These are phyloP conservation scores for Tursiops truncatus DNA, from an alignment of 2,113 vertebrate species.

Conservation along the genomic window DNA sequence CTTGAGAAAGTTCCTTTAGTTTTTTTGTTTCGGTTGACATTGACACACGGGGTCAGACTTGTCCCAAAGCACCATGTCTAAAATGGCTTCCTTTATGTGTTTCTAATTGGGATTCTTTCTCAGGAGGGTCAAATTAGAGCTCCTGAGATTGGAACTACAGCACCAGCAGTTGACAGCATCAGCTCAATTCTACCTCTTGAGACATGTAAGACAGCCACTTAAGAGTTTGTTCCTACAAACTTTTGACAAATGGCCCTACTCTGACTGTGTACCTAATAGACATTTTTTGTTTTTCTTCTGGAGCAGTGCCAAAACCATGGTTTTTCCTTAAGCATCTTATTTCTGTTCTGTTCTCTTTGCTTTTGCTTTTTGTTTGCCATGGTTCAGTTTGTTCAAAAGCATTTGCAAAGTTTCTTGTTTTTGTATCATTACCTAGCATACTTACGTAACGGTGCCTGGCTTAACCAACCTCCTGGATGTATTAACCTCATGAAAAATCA, in stretches of 20 bases:
- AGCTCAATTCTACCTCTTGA: conserved; percentile 43
- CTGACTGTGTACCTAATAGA: conserved; percentile 38
- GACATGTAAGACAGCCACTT: conserved; percentile 48
- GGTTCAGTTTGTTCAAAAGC: conserved; percentile 33
- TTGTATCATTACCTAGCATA: neutral
- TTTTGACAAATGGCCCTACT: conserved; percentile 45
- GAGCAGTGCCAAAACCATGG: neutral
- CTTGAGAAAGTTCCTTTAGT: conserved; percentile 77
- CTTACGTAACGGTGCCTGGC: neutral
- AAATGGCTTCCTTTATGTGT: conserved; percentile 78
- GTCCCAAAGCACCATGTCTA: conserved; percentile 63
- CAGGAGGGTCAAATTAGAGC: conserved; percentile 65
- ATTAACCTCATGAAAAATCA: neutral
- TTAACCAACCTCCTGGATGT: neutral
- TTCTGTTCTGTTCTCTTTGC: conserved; percentile 17
- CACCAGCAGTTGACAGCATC: conserved; percentile 17
- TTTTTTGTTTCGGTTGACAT: conserved; percentile 77
- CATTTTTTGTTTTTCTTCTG: conserved; percentile 59
- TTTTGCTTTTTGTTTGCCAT: conserved; percentile 35
- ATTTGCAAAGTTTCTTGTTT: conserved; percentile 28
- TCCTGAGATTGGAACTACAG: conserved; percentile 2
- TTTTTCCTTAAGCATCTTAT: conserved; percentile 45
- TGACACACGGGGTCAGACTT: conserved; percentile 74
- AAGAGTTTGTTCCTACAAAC: conserved; percentile 53
- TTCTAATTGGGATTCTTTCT: conserved; percentile 72